phyloP scores from a whole-genome alignment of 2,797 vertebrate species.

The Coracias cyanogaster region DNA sequence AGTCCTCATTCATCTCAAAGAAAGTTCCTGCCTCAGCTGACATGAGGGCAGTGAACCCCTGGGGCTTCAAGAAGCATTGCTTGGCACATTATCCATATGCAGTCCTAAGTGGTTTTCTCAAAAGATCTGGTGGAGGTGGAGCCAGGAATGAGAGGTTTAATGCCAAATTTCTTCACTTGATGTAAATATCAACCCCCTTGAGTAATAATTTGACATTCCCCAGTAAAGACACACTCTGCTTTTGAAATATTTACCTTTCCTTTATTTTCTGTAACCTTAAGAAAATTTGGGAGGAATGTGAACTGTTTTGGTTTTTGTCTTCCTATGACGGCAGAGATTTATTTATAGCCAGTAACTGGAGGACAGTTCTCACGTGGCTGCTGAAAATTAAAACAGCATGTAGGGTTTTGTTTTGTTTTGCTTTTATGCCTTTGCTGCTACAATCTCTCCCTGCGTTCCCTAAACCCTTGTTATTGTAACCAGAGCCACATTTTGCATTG shows the following conservation, averaged over 20 bases:
- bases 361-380: slow-evolving; percentile 78
- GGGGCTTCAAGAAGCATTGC: not conserved
- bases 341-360: slow-evolving; percentile 79
- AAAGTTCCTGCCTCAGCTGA: slow-evolving; percentile 3
- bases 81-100: not conserved
- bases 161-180: slow-evolving; percentile 20
- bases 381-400: slow-evolving; percentile 82
- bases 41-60: not conserved
- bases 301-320: slow-evolving; percentile 60
- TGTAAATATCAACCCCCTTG: slow-evolving; percentile 15
- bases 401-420: slow-evolving; percentile 76
- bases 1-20: not conserved
- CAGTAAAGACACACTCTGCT: not conserved
- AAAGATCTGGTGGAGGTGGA: not conserved
- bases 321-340: slow-evolving; percentile 73
- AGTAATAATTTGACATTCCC: slow-evolving; percentile 14
- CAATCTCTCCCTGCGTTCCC: slow-evolving; percentile 53
- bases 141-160: not conserved
- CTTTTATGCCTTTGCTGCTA: slow-evolving; percentile 65
- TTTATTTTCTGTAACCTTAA: slow-evolving; percentile 40
- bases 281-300: slow-evolving; percentile 53
- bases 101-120: slow-evolving; percentile 6
- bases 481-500: slow-evolving; percentile 69
- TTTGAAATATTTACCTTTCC: slow-evolving; percentile 54
- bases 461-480: slow-evolving; percentile 79